phyloP scores from a whole-genome alignment of 1,140 invertebrate genomes.

The Oryctes rhinoceros region DNA sequence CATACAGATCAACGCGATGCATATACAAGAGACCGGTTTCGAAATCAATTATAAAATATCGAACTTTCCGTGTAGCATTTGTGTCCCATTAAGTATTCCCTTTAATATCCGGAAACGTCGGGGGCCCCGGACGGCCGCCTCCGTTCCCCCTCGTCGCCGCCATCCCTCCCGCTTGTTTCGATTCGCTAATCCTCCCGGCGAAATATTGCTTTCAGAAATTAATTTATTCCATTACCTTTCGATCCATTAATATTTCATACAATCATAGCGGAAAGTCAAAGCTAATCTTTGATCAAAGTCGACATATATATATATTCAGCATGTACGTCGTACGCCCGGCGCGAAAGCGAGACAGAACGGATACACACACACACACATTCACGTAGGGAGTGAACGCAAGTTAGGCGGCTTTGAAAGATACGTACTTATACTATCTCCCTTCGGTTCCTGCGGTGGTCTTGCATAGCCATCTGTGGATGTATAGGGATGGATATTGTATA shows the following conservation, averaged over 20 bases:
- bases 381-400: neutral
- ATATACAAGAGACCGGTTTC: slow-evolving; percentile 29
- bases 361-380: no score
- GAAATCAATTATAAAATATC: slow-evolving; percentile 46
- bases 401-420: slow-evolving; percentile 12
- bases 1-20: slow-evolving; percentile 15
- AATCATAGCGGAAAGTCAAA: slow-evolving; percentile 57
- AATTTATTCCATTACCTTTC: slow-evolving; percentile 63
- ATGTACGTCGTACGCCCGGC: neutral
- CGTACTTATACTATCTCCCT: neutral
- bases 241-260: slow-evolving; percentile 62
- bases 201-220: slow-evolving; percentile 63
- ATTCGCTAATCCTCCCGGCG: slow-evolving; percentile 48
- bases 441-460: no score
- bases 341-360: neutral
- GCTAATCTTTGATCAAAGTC: slow-evolving; percentile 54
- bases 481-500: no score
- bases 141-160: slow-evolving; percentile 44
- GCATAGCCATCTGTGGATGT: no score
- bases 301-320: slow-evolving; percentile 43
- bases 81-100: slow-evolving; percentile 58
- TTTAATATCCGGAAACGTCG: slow-evolving; percentile 56
- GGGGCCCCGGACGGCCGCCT: slow-evolving; percentile 38
- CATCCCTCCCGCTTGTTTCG: slow-evolving; percentile 39
- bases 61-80: slow-evolving; percentile 49